Conservation (phyloP, 2,113 vertebrate species). For the Corynorhinus townsendii region DNA sequence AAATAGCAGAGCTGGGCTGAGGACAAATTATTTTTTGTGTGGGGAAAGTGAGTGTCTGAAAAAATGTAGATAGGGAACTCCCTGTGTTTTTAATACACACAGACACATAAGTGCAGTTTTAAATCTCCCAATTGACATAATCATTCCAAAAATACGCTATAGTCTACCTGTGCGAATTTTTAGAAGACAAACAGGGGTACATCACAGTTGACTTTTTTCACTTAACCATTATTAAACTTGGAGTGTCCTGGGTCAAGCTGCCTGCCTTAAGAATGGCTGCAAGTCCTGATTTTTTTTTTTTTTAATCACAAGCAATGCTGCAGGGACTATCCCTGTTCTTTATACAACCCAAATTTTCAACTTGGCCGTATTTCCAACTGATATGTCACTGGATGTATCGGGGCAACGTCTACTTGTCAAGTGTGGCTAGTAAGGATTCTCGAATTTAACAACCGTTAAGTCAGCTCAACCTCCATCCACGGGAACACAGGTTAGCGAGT, state of each 20-base stretch:
- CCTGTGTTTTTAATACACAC: background rate
- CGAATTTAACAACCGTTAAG: background rate
- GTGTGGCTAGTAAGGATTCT: background rate
- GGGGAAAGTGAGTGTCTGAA: fast-evolving
- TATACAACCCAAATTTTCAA: background rate
- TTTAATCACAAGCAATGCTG: background rate
- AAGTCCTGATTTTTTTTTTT: background rate
- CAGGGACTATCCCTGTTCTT: background rate
- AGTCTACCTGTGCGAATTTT: background rate
- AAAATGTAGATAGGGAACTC: background rate
- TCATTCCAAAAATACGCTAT: background rate
- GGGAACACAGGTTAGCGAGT: background rate
- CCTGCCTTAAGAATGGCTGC: background rate
- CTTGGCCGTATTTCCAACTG: background rate
- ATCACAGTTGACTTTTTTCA: background rate
- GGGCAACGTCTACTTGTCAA: background rate
- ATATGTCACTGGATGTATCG: background rate
- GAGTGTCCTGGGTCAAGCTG: background rate
- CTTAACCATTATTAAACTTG: background rate
- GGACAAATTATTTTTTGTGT: background rate
- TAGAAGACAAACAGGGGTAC: background rate
- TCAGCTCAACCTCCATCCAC: no score
- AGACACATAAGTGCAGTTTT: background rate
- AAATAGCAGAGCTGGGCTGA: background rate
- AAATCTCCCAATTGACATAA: background rate